A percentile compares a stretch with the other conserved stretches of the same genome.
phyloP scores from a whole-genome alignment of 2,797 vertebrate genomes.

The Centropyge bicolor region DNA sequence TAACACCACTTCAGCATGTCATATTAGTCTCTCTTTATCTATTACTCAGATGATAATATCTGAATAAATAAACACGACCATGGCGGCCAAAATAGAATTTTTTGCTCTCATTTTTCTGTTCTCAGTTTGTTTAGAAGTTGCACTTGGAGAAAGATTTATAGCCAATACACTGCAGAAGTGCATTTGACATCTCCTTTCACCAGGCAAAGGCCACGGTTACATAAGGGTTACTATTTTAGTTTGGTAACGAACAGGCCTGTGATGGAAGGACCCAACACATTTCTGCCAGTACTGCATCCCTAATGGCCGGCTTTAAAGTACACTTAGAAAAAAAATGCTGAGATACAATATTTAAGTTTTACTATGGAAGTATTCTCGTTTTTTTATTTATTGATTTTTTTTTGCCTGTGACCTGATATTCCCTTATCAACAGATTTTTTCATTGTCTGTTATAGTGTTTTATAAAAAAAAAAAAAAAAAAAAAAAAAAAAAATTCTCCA shows the following conservation, averaged over 20 bases:
- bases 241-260: constrained; percentile 43
- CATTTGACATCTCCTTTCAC: constrained; percentile 65
- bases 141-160: constrained; percentile 45
- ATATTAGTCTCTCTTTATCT: constrained; percentile 9
- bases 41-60: constrained; percentile 7
- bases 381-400: background rate
- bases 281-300: constrained; percentile 47
- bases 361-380: background rate
- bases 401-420: background rate
- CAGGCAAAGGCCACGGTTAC: constrained; percentile 62
- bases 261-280: constrained; percentile 42
- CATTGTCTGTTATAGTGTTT: background rate
- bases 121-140: constrained; percentile 32
- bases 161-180: constrained; percentile 51
- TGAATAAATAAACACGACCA: constrained; percentile 27
- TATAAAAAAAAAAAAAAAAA: too few species aligned
- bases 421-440: background rate
- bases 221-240: constrained; percentile 74
- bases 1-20: constrained; percentile 19
- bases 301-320: constrained; percentile 35
- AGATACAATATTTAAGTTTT: constrained; percentile 3
- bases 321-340: background rate
- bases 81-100: background rate
- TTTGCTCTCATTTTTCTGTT: constrained; percentile 16
- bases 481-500: background rate